phyloP scores from a whole-genome alignment of 2,797 vertebrate species.

The Odontamblyopus lacepedii region DNA sequence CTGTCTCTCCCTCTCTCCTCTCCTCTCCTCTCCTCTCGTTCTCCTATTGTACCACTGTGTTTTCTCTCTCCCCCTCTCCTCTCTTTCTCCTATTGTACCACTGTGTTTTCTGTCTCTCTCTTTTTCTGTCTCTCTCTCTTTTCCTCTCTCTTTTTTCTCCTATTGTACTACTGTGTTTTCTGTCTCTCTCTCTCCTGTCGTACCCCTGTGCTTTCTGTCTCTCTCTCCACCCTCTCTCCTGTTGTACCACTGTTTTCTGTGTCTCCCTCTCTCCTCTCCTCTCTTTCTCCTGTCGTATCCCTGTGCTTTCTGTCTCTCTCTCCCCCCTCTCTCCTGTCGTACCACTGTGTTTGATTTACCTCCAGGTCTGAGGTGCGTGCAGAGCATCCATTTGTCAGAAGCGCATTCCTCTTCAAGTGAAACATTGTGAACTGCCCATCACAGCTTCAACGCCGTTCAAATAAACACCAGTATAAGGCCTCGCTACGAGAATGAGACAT shows the following conservation, averaged over 20 bases:
- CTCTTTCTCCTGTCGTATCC: too few species aligned
- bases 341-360: slow-evolving; percentile 23
- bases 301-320: background rate
- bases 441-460: slow-evolving; percentile 45
- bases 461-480: slow-evolving; percentile 54
- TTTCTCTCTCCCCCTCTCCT: background rate
- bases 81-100: too few species aligned
- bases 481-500: slow-evolving; percentile 15
- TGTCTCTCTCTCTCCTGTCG: slow-evolving; percentile 6
- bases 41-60: slow-evolving; percentile 6
- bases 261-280: too few species aligned
- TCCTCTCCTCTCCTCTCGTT: background rate
- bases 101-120: background rate
- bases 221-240: background rate
- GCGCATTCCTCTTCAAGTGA: slow-evolving; percentile 51
- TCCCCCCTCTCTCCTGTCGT: slow-evolving; percentile 23
- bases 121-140: background rate
- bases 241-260: too few species aligned
- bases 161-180: slow-evolving; percentile 11
- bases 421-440: slow-evolving; percentile 43
- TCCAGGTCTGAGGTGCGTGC: slow-evolving; percentile 26
- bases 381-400: slow-evolving; percentile 62
- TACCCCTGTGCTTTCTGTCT: too few species aligned
- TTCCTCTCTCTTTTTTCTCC: slow-evolving; percentile 21
- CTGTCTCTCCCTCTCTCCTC: slow-evolving; percentile 5